Base-by-base conservation (phyloP, 2,797 vertebrate genomes). In the Pangasius krempfi region DNA sequence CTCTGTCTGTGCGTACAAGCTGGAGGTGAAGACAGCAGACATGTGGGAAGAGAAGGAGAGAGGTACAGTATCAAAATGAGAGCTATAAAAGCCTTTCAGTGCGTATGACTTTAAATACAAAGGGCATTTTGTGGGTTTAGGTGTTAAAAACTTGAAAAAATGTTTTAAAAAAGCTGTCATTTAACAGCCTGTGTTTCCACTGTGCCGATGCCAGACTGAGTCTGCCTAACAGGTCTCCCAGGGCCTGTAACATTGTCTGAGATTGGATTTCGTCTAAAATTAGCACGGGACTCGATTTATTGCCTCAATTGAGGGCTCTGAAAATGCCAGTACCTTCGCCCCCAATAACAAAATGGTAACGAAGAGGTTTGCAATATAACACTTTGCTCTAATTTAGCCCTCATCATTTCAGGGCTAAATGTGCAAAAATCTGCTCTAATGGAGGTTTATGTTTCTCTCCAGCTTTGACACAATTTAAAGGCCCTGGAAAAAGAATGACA, bases 181-280 rank as follows among this genome's bases (percentile, higher is more conserved):
- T 93, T 92, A 91, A 94, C 92, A 89, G 91, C 56, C 76, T 85
- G 90, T 84, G 91, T 93, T 95, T 94, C 92, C 92, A 94, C 93
- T 94, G 92, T 94, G 93, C 88, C 92, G 89, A 81, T 92, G 93
- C 94, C 95, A 96, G 95, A 95, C 94, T 79, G 88, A 87, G 93
- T 93, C 92, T 91, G 92, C 93, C 93, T 95, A 93, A 96, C 95
- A 93, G 94, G 95, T 97, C 97, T 96, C 97, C 79, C 93, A 96
- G 95, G 96, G 95, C 96, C 96, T 96, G 95, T 98, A 98, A 98
- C 96, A 96, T 97, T 97, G 96, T 96, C 95, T 95, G 94, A 97
- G 96, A 96, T 98, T 97, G 93, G 86, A 96, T 98, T 99, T 97
- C 97, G 95, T 95, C 97, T 96, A 97, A 97, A 98, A 98, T 98